A percentile compares a stretch with the other conserved stretches of the same genome.
phyloP scores from a whole-genome alignment of 2,888 invertebrate species.

The Eulithis testata region DNA sequence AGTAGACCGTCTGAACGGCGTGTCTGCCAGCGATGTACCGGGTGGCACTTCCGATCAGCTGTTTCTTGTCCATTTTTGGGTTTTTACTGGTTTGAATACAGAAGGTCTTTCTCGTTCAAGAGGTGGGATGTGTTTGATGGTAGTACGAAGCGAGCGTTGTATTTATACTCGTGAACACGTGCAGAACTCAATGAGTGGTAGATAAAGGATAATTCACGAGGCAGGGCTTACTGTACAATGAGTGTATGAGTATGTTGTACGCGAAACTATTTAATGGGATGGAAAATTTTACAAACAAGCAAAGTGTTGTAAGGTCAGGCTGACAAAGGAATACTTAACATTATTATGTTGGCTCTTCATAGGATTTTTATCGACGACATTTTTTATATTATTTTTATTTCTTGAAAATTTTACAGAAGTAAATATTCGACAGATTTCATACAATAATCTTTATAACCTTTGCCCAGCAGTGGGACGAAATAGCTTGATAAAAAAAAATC shows the following conservation, averaged over 20 bases:
- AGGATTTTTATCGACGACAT: too few relatives aligned
- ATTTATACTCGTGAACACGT: conserved; percentile 62
- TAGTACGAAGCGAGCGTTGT: conserved; percentile 30
- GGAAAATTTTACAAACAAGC: neutral
- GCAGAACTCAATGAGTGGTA: conserved; percentile 57
- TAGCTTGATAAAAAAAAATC: too few relatives aligned
- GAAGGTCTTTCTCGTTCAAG: conserved; percentile 17
- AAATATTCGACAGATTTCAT: too few relatives aligned
- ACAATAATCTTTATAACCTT: too few relatives aligned
- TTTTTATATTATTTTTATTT: too few relatives aligned
- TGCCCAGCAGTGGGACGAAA: too few relatives aligned
- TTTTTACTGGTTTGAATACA: neutral
- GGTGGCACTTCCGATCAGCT: conserved; percentile 88
- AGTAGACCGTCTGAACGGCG: conserved; percentile 91
- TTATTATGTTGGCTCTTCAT: too few relatives aligned
- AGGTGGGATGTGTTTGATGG: conserved; percentile 34
- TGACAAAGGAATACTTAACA: too few relatives aligned
- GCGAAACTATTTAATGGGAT: neutral
- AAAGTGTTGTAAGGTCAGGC: too few relatives aligned
- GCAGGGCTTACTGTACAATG: conserved; percentile 40
- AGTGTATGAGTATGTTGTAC: conserved; percentile 6
- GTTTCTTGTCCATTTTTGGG: conserved; percentile 75
- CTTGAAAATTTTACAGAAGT: too few relatives aligned
- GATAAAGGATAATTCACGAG: conserved; percentile 56
- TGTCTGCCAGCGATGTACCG: conserved; percentile 90